phyloP scores from a whole-genome alignment of 2,797 vertebrate genomes.

The Esox masquinongy region DNA sequence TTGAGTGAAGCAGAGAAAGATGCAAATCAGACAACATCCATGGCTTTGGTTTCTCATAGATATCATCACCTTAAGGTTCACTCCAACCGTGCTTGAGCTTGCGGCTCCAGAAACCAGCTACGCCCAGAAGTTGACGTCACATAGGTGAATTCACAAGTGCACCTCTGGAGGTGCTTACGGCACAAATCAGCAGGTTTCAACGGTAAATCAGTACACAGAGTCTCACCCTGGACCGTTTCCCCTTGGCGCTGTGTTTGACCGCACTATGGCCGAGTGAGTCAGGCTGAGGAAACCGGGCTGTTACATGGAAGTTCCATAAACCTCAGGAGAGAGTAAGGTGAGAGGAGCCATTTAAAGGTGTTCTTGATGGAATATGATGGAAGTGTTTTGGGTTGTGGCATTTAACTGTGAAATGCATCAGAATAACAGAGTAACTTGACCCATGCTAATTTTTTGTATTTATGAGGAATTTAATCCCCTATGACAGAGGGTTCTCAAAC shows the following conservation, averaged over 20 bases:
- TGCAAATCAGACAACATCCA: background rate
- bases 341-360: slow-evolving; percentile 12
- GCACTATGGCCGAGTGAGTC: background rate
- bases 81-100: background rate
- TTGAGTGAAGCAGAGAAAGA: background rate
- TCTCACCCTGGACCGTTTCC: background rate
- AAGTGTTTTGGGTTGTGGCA: background rate
- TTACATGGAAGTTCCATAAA: slow-evolving; percentile 39
- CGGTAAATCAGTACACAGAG: background rate
- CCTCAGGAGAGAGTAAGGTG: slow-evolving; percentile 42
- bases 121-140: slow-evolving; percentile 14
- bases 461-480: no score
- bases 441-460: no score
- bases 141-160: slow-evolving; percentile 22
- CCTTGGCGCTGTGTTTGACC: background rate
- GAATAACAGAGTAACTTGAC: no score
- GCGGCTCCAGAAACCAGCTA: background rate
- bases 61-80: background rate
- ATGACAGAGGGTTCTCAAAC: no score
- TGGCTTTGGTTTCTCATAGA: background rate
- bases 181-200: background rate
- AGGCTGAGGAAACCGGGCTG: slow-evolving; percentile 29
- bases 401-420: no score
- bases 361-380: background rate
- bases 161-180: background rate